A percentile compares a stretch with the other conserved stretches of the same genome.
These are phyloP conservation scores for Branchinecta lindahli DNA, from an alignment of 1,140 invertebrate genomes.

Conservation along the genomic window DNA sequence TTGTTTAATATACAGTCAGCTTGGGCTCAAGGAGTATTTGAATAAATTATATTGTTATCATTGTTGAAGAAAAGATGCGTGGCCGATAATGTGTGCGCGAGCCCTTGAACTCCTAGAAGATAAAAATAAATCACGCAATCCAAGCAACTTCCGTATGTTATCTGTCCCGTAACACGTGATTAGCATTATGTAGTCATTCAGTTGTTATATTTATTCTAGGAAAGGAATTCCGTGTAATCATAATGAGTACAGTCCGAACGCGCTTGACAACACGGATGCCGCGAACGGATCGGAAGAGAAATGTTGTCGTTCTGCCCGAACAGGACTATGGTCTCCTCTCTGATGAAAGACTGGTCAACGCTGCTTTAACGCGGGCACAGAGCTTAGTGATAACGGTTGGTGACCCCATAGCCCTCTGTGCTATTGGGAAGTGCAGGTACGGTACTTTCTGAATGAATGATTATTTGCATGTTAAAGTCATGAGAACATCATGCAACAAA, in stretches of 20 bases:
- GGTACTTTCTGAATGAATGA: slow-evolving; percentile 2
- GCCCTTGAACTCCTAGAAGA: no score
- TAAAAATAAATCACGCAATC: no score
- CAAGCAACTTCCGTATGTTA: no score
- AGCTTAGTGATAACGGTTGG: slow-evolving; percentile 74
- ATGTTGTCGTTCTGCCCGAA: slow-evolving; percentile 27
- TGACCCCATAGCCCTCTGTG: slow-evolving; percentile 67
- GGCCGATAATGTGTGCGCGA: no score
- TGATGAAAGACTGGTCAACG: slow-evolving; percentile 67
- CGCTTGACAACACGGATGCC: slow-evolving; percentile 42
- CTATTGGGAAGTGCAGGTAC: slow-evolving; percentile 59
- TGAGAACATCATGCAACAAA: not conserved
- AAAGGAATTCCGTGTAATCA: slow-evolving; percentile 71
- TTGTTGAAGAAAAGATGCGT: no score
- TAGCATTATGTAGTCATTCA: no score
- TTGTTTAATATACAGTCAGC: no score
- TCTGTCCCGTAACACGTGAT: no score
- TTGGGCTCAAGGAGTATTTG: no score
- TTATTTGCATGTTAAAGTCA: not conserved
- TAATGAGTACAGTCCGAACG: slow-evolving; percentile 68
- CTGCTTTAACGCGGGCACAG: slow-evolving; percentile 69
- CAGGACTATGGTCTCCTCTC: slow-evolving; percentile 71
- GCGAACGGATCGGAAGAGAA: slow-evolving; percentile 25
- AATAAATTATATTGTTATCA: no score
- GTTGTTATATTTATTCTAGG: slow-evolving; percentile 30